Evolutionary conservation across 2,113 vertebrate species (phyloP).

Genomic region (Nipponia nippon): DNA sequence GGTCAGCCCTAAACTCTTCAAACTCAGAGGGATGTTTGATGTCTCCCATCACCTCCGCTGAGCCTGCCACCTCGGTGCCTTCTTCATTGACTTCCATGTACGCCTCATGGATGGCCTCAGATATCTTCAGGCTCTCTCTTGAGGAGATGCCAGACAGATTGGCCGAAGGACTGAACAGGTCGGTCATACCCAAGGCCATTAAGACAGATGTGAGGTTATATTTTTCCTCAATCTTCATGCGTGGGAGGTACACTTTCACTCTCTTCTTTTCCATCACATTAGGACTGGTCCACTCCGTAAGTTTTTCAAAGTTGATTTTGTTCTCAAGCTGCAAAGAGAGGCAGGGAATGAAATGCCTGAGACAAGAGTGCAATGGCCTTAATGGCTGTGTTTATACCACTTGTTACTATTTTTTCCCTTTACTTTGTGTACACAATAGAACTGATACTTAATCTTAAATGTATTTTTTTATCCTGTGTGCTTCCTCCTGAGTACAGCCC

Average conservation of each 20-base stretch:
- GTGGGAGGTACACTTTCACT: conserved; percentile 66
- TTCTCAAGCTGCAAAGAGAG: conserved; percentile 65
- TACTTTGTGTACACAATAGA: not conserved
- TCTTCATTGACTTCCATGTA: conserved; percentile 70
- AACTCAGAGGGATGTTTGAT: not conserved
- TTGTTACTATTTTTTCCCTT: not conserved
- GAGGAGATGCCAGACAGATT: conserved; percentile 75
- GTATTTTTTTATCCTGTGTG: not conserved
- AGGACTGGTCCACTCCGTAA: conserved; percentile 40
- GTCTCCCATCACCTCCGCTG: not conserved
- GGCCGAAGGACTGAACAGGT: conserved; percentile 51
- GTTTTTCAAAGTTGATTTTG: conserved; percentile 48
- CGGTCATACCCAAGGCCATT: conserved; percentile 51
- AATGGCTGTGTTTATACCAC: not conserved
- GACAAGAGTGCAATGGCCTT: not conserved
- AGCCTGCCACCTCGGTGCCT: conserved; percentile 15
- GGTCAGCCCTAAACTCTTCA: conserved; percentile 58
- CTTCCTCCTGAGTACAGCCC: not conserved
- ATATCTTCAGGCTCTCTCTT: conserved; percentile 43
- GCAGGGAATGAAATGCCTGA: not conserved
- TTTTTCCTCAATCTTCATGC: conserved; percentile 64
- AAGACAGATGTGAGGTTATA: conserved; percentile 45
- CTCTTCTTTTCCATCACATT: conserved; percentile 47
- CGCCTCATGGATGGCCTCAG: conserved; percentile 51
- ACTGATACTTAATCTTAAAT: not conserved